Evolutionary conservation across 2,797 vertebrate species (phyloP).

Genomic region (Toxotes lorentzi): DNA sequence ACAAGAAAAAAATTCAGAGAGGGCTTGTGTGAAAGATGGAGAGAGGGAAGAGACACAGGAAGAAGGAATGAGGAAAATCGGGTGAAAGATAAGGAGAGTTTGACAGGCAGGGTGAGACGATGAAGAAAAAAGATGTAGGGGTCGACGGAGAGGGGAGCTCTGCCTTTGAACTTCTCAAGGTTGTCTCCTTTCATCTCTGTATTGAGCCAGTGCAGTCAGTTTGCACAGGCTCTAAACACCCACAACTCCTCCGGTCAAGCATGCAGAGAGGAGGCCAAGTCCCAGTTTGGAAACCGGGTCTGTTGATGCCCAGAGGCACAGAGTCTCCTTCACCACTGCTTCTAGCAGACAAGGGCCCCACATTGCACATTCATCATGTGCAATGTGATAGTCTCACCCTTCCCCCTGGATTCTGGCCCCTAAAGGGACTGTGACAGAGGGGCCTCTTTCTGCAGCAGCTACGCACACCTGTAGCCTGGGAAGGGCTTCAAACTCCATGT

Average conservation of each 20-base stretch:
- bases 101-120: constrained; percentile 39
- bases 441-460: constrained; percentile 17
- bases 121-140: constrained; percentile 20
- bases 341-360: constrained; percentile 55
- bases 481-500: constrained; percentile 1
- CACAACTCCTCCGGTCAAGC: constrained; percentile 51
- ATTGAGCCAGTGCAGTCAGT: constrained; percentile 14
- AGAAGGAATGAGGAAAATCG: constrained; percentile 8
- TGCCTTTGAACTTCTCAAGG: constrained; percentile 63
- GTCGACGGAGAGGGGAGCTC: constrained; percentile 33
- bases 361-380: constrained; percentile 77
- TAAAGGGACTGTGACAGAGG: constrained; percentile 44
- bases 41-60: not conserved
- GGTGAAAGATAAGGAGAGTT: constrained; percentile 28
- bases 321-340: constrained; percentile 64
- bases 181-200: constrained; percentile 57
- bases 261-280: constrained; percentile 49
- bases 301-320: constrained; percentile 62
- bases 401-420: constrained; percentile 34
- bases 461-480: constrained; percentile 48
- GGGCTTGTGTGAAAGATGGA: not conserved
- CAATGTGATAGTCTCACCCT: constrained; percentile 56
- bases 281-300: constrained; percentile 63
- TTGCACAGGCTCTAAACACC: constrained; percentile 32
- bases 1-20: not conserved